phyloP scores from a whole-genome alignment of 2,797 vertebrate genomes.

The Galagoides demidoff region DNA sequence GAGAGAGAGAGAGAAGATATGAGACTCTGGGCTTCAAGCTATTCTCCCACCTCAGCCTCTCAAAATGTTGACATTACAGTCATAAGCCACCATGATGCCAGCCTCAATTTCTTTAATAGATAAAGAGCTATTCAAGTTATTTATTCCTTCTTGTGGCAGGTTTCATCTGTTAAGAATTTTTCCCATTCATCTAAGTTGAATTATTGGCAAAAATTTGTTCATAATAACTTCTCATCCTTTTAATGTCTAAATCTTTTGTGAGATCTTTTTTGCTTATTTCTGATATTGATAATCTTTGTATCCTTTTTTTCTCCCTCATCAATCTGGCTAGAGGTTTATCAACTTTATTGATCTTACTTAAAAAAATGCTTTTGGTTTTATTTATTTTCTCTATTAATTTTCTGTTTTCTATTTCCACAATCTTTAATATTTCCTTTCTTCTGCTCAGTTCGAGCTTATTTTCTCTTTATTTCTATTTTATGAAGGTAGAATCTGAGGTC shows the following conservation, averaged over 20 bases:
- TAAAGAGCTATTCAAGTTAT: background rate
- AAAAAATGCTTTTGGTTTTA: background rate
- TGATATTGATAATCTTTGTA: background rate
- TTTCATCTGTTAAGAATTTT: background rate
- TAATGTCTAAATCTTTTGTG: conserved; percentile 11
- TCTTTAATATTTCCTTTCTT: background rate
- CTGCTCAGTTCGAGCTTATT: background rate
- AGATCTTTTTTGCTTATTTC: background rate
- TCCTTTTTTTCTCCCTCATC: background rate
- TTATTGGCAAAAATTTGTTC: background rate
- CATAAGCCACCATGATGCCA: too few species aligned
- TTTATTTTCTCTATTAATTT: background rate
- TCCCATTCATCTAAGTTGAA: background rate
- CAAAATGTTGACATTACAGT: too few species aligned
- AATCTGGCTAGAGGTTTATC: background rate
- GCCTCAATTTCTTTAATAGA: background rate
- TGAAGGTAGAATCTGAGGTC: background rate
- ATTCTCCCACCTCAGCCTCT: too few species aligned
- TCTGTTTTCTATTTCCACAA: background rate
- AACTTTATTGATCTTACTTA: background rate
- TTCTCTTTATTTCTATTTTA: background rate
- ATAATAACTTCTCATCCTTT: background rate
- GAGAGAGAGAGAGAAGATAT: too few species aligned
- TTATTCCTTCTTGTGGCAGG: background rate
- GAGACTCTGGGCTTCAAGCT: too few species aligned